Evolutionary conservation across 2,113 vertebrate species (phyloP), one percentile per base, ranked within the genome.

Genomic region (Murina feae): DNA sequence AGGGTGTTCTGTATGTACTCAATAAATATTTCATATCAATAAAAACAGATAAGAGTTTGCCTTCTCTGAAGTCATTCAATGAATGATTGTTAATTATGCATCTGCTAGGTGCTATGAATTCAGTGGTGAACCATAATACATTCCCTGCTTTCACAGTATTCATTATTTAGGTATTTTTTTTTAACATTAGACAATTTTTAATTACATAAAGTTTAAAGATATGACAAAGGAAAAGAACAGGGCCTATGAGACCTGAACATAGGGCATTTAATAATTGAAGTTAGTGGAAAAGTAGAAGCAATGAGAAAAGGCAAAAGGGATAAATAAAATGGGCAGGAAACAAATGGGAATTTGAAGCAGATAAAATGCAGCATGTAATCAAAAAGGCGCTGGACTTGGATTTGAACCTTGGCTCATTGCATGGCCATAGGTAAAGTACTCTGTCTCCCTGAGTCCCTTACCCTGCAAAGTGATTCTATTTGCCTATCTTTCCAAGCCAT

Each of bases 11-110:
- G 37, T 66, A 47, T 74, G 20, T 75, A 63, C 28, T 82, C 35
- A 91, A 51, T 87, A 95, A 94, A 90, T 82, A 81, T 78, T 90
- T 95, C 13, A 35, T 89, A 53, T 58, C 72, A 93, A 81, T 69
- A 69, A 69, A 97, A 93, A 78, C 13, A 92, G 71, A 74, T 8
- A 65, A 72, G 18, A 63, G 30, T 90, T 93, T 92, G 32, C 21
- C 8, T 89, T 82, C 78, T 53, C 18, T 86, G 39, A 86, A 88
- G 47, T 68, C 16, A 60, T 58, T 85, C 17, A 81, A 39, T 60
- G n/a, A 66, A 71, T 58, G 58, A 80, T 76, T 91, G 9, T 75
- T 85, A 94, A 93, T 83, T 76, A 86, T 76, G 28, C 18, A 35
- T 2, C 9, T 83, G 32, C 30, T 65, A 83, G 32, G 44, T 88